Base-by-base conservation (phyloP, 92 coral and sea anemone genomes). In the Ricordea florida region DNA sequence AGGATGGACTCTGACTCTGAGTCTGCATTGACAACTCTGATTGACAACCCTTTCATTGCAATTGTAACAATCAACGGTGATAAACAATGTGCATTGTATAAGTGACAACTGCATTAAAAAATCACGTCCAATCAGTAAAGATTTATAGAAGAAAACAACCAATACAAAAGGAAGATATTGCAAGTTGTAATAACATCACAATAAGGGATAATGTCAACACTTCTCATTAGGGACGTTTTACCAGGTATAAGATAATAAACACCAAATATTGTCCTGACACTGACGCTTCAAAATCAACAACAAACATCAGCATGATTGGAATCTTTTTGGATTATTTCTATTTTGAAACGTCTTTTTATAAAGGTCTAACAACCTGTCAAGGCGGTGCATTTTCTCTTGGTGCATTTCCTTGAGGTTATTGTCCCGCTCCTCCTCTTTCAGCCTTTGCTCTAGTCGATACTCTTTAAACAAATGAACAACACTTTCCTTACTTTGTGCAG, bases 361-460 rank as follows among this genome's bases (percentile, higher is more conserved):
- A 34, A 65, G 58, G 65, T 66, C 60, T 59, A 77, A 77, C 61
- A 77, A 59, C 64, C 74, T 64, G 71, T 77, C 75, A 67, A 68
- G 68, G 30, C 77, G 69, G 23, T 26, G 53, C 85, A 79, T 79
- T 58, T 79, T 79, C 60, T 69, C 78, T 44, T 46, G 64, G 59
- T 79, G 85, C 78, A 47, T 69, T 68, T 79, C 85, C 61, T 6
- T 51, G 57, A 46, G 45, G 33, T 59, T 56, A 23, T 17, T 46
- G 24, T 69, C 42, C 38, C 84, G 37, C 45, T 66, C 66, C 27
- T 64, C 72, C 65, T 77, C 76, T 42, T 65, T 59, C 55, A 45
- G 43, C 41, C 42, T 78, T 46, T 56, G 74, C 66, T 78, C 84
- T 37, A 28, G 25, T 48, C 35, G 68, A 23, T 67, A 67, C 51